These are phyloP conservation scores for Cossypha caffra DNA, from an alignment of 2,797 vertebrate genomes.

Conservation along the genomic window DNA sequence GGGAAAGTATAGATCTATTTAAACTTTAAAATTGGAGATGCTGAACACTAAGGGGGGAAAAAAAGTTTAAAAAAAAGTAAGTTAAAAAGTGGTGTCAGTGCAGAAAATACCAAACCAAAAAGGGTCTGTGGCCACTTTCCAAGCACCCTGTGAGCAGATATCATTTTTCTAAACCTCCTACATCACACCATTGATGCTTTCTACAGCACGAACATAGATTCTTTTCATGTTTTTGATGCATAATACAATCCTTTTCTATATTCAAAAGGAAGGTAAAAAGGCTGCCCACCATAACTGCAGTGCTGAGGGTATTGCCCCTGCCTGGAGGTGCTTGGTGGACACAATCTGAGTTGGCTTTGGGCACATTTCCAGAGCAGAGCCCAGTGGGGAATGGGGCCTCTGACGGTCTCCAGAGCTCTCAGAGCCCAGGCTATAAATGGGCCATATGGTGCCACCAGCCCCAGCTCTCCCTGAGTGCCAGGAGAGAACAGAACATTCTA, in stretches of 20 bases:
- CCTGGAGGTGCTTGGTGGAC: background rate
- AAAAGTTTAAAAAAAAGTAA: background rate
- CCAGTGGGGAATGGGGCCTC: background rate
- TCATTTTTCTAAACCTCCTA: background rate
- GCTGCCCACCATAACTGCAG: background rate
- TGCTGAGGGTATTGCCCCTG: background rate
- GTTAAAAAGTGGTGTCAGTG: background rate
- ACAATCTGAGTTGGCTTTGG: background rate
- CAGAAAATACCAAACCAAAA: background rate
- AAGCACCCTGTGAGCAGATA: background rate
- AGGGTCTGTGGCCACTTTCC: background rate
- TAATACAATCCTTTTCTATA: background rate
- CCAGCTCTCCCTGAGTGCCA: background rate
- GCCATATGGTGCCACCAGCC: constrained; percentile 35
- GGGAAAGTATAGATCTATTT: constrained; percentile 66
- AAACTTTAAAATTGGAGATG: constrained; percentile 63
- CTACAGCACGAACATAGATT: background rate
- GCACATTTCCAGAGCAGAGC: background rate
- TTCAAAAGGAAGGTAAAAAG: background rate
- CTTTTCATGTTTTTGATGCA: background rate
- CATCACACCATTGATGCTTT: background rate
- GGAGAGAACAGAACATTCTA: background rate
- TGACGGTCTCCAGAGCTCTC: background rate
- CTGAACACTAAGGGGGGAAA: background rate
- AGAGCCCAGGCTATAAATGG: background rate